Percentiles rank a stretch among this genome's conserved stretches.
Conservation (phyloP, 2,797 vertebrate genomes). For the Esox lucius region DNA sequence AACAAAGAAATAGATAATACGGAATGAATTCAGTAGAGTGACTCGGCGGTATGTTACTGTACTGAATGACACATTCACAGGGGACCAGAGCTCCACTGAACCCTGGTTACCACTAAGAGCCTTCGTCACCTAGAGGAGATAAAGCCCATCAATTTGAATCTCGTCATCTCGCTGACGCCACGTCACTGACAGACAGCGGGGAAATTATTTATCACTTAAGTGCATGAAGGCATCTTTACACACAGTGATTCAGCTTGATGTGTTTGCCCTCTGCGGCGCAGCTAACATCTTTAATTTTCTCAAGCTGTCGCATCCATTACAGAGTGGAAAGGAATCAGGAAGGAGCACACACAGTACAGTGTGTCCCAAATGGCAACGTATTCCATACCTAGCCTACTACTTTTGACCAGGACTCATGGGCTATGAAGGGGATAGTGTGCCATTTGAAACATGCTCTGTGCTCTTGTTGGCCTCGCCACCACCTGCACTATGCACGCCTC, state of each 20-base stretch:
- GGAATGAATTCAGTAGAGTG: not conserved
- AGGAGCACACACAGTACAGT: conserved; percentile 17
- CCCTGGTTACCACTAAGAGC: not conserved
- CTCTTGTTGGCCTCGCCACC: conserved; percentile 24
- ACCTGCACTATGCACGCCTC: conserved; percentile 11
- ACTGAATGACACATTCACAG: not conserved
- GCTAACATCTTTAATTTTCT: conserved; percentile 35
- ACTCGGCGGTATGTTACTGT: not conserved
- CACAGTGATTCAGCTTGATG: conserved; percentile 29
- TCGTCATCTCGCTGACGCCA: not conserved
- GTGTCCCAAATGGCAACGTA: not conserved
- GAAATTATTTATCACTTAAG: conserved; percentile 36
- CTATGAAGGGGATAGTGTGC: not conserved
- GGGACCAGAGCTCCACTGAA: not conserved
- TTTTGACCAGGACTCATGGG: not conserved
- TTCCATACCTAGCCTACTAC: not conserved
- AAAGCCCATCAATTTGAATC: not conserved
- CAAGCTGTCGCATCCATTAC: conserved; percentile 34
- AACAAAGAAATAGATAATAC: not conserved
- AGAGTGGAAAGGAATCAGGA: conserved; percentile 28
- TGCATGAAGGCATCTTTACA: conserved; percentile 31
- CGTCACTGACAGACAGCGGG: not conserved
- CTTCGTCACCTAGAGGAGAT: not conserved
- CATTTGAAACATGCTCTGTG: conserved; percentile 30
- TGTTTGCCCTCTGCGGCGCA: conserved; percentile 24